Evolutionary conservation across 2,113 vertebrate species (phyloP).

Genomic region (Glaucidium brasilianum): DNA sequence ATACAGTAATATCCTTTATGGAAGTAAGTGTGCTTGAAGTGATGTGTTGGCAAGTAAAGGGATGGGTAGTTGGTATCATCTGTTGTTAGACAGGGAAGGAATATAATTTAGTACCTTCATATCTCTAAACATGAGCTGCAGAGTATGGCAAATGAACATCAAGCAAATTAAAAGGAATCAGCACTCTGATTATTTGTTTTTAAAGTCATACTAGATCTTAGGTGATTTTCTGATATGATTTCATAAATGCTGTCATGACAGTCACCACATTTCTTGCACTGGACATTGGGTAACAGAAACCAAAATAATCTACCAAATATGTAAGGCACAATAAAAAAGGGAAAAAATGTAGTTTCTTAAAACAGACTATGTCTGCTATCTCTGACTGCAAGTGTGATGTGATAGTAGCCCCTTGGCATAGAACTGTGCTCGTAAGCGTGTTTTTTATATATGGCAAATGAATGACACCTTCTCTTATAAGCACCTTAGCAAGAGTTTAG

Average conservation of each 20-base stretch:
- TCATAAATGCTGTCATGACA: slow-evolving; percentile 37
- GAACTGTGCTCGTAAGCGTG: slow-evolving; percentile 16
- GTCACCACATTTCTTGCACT: slow-evolving; percentile 64
- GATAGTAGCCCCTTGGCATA: slow-evolving; percentile 56
- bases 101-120: not conserved
- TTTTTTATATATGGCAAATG: slow-evolving; percentile 7
- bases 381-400: slow-evolving; percentile 46
- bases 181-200: slow-evolving; percentile 55
- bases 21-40: not conserved
- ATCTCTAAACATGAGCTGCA: not conserved
- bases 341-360: not conserved
- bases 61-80: slow-evolving; percentile 3
- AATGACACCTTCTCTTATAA: not conserved
- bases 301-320: slow-evolving; percentile 62
- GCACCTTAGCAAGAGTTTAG: not conserved
- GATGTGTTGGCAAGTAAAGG: slow-evolving; percentile 24
- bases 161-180: slow-evolving; percentile 67
- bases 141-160: slow-evolving; percentile 20
- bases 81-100: not conserved
- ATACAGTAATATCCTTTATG: not conserved
- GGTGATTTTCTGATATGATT: not conserved
- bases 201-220: slow-evolving; percentile 15
- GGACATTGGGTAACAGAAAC: slow-evolving; percentile 80
- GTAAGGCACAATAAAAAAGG: slow-evolving; percentile 46
- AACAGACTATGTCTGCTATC: slow-evolving; percentile 36